Base-by-base conservation (phyloP, 2,113 vertebrate genomes). In the Pangasianodon gigas region DNA sequence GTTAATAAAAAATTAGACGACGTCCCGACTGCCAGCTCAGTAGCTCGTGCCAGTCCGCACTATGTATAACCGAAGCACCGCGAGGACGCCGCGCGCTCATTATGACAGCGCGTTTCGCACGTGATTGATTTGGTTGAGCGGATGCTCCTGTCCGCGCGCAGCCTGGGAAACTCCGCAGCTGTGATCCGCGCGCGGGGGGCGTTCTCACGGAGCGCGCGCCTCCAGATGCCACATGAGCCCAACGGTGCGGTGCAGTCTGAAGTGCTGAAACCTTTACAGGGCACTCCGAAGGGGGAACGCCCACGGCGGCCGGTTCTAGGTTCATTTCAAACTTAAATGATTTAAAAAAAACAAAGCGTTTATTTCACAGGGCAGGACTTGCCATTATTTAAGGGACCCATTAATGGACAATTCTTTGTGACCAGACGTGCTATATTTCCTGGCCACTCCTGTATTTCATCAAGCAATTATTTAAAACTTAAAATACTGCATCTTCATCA, bases 81-180 rank as follows among this genome's bases (percentile, higher is more conserved):
- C 95, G 95, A 95, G 96, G 95, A 96, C 95, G 91, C 94, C 94
- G 90, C 56, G 52, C 56, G 65, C 93, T 90, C 94, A 93, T 69
- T 94, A 93, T 96, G 96, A 97, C 96, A 97, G 95, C 94, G 92
- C 97, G 96, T 96, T 96, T 94, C 91, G 88, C 6, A 74, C 96
- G 87, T 97, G 97, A 98, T 98, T 97, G 96, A 97, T 97, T 96
- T 92, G 94, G 91, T 93, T 6, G 94, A 93, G 91, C 4, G 87
- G 75, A 79, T 87, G 69, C 96, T 96, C 96, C 96, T 95, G 94
- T 94, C 96, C 96, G 96, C 92, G 24, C 0, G 65, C 92, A 93
- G 95, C 94, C 88, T 93, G 94, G 97, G 95, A 97, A 96, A 97
- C 95, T 95, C 93, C 95, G 95, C 98, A 98, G 97, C 97, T 98